Evolutionary conservation across 2,113 vertebrate species (phyloP).

Genomic region (Thamnaconus septentrionalis): DNA sequence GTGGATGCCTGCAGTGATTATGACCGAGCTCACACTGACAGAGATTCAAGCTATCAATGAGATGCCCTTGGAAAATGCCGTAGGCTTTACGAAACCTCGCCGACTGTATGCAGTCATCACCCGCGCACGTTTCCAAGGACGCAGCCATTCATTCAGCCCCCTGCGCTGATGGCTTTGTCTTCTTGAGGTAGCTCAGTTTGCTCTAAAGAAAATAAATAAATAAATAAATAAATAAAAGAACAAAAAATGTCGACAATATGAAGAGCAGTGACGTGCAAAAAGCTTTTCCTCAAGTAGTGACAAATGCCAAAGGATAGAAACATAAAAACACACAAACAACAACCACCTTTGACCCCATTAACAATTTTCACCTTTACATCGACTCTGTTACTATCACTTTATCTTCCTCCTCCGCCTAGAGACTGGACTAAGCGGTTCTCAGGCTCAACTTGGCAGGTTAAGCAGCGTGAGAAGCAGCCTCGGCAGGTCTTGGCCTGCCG

Average conservation of each 20-base stretch:
- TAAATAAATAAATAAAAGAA: no score
- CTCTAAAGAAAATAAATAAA: neutral
- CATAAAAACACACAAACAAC: neutral
- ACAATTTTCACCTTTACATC: slow-evolving; percentile 27
- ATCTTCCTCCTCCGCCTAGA: slow-evolving; percentile 14
- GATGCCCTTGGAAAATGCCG: no score
- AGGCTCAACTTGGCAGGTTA: slow-evolving; percentile 52
- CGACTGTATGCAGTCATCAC: slow-evolving; percentile 18
- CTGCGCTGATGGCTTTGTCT: no score
- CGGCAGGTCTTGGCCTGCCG: slow-evolving; percentile 32
- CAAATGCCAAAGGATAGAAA: slow-evolving; percentile 24
- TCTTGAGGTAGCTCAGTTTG: neutral
- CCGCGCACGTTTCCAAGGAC: slow-evolving; percentile 34
- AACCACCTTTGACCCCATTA: no score
- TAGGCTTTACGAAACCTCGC: no score
- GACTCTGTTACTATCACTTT: neutral
- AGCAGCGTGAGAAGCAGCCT: slow-evolving; percentile 38
- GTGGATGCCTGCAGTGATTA: no score
- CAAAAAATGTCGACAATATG: slow-evolving; percentile 10
- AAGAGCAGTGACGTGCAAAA: neutral
- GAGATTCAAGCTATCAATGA: no score
- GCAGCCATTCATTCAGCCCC: slow-evolving; percentile 36
- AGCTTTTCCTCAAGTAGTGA: neutral
- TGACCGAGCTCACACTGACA: no score
- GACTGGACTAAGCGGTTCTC: slow-evolving; percentile 54